phyloP scores from a whole-genome alignment of 1,140 invertebrate genomes.

The Drosophila tani region DNA sequence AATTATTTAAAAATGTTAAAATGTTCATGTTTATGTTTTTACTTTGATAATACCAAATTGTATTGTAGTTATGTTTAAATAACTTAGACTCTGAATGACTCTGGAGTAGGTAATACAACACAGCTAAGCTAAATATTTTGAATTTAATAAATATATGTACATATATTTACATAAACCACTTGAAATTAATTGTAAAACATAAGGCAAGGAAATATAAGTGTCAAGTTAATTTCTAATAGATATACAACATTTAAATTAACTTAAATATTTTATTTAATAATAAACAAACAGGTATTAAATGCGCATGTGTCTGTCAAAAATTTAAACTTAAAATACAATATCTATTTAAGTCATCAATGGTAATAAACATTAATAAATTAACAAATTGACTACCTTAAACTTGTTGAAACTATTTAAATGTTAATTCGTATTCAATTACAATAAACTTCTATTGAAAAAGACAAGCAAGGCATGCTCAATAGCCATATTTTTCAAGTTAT shows the following conservation, averaged over 20 bases:
- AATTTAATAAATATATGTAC: not conserved
- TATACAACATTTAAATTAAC: too few species aligned
- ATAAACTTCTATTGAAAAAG: not conserved
- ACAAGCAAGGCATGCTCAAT: not conserved
- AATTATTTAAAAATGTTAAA: not conserved
- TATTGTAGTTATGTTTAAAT: too few species aligned
- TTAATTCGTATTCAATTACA: not conserved
- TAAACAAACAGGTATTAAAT: too few species aligned
- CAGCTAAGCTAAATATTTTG: not conserved
- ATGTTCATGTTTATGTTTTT: not conserved
- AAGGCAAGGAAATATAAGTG: too few species aligned
- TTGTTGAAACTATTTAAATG: not conserved
- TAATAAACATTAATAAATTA: not conserved
- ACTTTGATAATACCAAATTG: too few species aligned
- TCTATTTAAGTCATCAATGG: too few species aligned
- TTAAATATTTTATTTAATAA: too few species aligned
- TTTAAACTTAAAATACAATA: not conserved
- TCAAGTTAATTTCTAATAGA: too few species aligned
- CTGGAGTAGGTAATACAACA: too few species aligned
- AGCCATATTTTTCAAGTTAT: not conserved
- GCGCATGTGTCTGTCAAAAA: too few species aligned
- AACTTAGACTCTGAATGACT: too few species aligned
- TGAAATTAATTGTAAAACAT: too few species aligned
- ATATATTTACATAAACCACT: not conserved
- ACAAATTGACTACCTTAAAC: not conserved